Evolutionary conservation across 2,113 vertebrate species (phyloP).

Genomic region (Cynoglossus semilaevis): DNA sequence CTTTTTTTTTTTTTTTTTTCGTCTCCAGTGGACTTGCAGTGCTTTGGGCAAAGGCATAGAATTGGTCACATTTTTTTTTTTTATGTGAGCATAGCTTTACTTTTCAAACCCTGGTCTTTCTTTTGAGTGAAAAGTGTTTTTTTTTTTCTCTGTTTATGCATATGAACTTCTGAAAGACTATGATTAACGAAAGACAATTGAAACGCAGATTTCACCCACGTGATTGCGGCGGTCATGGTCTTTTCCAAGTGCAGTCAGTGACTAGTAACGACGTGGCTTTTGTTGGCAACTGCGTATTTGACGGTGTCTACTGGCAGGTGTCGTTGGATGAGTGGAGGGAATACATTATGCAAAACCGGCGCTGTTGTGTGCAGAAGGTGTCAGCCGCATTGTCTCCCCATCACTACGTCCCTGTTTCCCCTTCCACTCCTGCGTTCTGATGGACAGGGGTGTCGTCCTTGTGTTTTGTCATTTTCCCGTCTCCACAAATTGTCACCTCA

Average conservation of each 20-base stretch:
- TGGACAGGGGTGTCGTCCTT: conserved; percentile 20
- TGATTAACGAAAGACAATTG: conserved; percentile 39
- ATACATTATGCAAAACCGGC: conserved; percentile 40
- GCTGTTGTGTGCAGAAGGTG: conserved; percentile 45
- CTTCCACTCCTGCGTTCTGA: conserved; percentile 8
- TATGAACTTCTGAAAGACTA: no score
- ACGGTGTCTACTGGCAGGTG: conserved; percentile 53
- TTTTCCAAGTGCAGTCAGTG: conserved; percentile 28
- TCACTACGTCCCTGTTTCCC: conserved; percentile 1
- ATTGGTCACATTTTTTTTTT: no score
- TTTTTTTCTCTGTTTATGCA: no score
- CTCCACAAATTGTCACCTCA: conserved; percentile 9
- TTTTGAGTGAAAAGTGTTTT: no score
- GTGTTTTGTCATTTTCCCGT: conserved; percentile 25
- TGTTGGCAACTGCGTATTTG: conserved; percentile 27
- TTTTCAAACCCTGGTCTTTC: background rate
- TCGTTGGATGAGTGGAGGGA: conserved; percentile 16
- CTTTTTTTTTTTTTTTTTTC: background rate
- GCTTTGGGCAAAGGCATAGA: no score
- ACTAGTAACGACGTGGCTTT: conserved; percentile 20
- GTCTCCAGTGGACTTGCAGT: background rate
- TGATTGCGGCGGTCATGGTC: background rate
- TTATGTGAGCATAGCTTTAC: no score
- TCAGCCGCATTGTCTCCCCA: conserved; percentile 19
- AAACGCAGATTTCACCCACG: background rate